Evolutionary conservation across 2,888 invertebrate genomes (phyloP).

Genomic region (Drosophila hawaiiensis): DNA sequence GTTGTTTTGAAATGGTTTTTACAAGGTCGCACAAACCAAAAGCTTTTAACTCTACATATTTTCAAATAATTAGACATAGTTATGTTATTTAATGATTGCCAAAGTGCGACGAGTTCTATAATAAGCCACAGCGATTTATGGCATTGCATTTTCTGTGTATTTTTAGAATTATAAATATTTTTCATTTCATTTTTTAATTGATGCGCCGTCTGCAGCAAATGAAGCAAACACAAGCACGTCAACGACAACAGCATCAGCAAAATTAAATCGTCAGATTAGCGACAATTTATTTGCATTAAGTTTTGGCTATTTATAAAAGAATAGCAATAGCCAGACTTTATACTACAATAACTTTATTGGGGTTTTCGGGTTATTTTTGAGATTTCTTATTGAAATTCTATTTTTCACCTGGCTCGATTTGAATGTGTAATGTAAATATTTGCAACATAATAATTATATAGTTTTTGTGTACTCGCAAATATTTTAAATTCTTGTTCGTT

Average conservation of each 20-base stretch:
- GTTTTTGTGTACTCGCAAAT: constrained; percentile 30
- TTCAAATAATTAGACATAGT: neutral
- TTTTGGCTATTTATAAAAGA: constrained; percentile 15
- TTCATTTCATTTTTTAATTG: constrained; percentile 41
- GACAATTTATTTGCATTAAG: constrained; percentile 28
- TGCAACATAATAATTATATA: constrained; percentile 42
- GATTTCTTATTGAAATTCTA: neutral
- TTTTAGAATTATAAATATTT: constrained; percentile 19
- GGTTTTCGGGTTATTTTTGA: neutral
- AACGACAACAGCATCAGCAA: constrained; percentile 7
- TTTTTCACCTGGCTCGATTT: neutral
- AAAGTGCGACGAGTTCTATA: constrained; percentile 17
- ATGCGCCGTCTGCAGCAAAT: constrained; percentile 22
- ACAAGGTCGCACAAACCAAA: neutral
- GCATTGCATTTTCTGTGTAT: constrained; percentile 32
- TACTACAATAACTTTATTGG: neutral
- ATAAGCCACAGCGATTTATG: constrained; percentile 27
- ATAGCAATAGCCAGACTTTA: neutral
- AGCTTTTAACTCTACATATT: neutral
- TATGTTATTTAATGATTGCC: constrained; percentile 17
- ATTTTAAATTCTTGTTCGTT: constrained; percentile 19
- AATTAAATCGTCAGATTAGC: constrained; percentile 36
- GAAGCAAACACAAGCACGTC: constrained; percentile 1
- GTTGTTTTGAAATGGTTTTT: neutral
- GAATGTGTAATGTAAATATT: constrained; percentile 3